Conservation (phyloP, 2,888 invertebrate genomes). For the Eupithecia exiguata region DNA sequence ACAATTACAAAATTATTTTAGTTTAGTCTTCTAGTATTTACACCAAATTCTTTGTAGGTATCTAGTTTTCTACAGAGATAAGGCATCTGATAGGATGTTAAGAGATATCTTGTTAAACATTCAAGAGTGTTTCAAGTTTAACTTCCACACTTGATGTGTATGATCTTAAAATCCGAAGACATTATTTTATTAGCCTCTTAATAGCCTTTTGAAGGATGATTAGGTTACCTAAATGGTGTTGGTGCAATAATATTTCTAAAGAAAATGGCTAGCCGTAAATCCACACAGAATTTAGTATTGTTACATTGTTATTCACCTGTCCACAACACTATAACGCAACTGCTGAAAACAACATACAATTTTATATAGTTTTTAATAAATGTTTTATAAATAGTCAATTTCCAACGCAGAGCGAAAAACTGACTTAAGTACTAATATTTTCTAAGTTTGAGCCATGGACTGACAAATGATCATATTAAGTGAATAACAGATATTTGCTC, state of each 20-base stretch:
- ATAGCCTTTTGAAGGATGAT: not conserved
- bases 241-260: not conserved
- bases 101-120: not conserved
- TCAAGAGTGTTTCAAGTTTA: slow-evolving; percentile 1
- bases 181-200: no score
- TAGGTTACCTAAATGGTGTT: not conserved
- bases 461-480: not conserved
- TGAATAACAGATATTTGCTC: not conserved
- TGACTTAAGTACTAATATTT: not conserved
- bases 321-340: slow-evolving; percentile 66
- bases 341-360: slow-evolving; percentile 74
- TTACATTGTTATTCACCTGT: slow-evolving; percentile 73
- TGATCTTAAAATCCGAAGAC: not conserved
- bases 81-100: not conserved
- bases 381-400: not conserved
- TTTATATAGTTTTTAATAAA: slow-evolving; percentile 43
- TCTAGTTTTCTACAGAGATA: not conserved
- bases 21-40: not conserved
- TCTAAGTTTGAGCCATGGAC: not conserved
- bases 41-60: not conserved
- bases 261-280: slow-evolving; percentile 63
- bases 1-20: not conserved
- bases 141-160: not conserved
- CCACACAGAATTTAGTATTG: slow-evolving; percentile 58
- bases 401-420: not conserved